phyloP scores from a whole-genome alignment of 2,888 invertebrate genomes.

The Agapostemon virescens region DNA sequence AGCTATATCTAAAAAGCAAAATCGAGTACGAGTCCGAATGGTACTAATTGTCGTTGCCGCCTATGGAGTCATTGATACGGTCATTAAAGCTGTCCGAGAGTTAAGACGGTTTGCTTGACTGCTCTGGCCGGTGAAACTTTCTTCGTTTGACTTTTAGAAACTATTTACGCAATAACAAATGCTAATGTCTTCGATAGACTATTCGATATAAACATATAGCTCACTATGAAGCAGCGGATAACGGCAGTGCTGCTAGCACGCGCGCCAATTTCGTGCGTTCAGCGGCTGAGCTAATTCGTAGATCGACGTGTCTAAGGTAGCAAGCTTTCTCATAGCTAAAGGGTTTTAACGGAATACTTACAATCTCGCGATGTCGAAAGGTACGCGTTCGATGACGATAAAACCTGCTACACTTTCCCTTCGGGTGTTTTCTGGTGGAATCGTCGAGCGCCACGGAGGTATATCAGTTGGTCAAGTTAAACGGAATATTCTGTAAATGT shows the following conservation, averaged over 20 bases:
- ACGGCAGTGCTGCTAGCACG: background rate
- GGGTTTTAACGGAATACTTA: constrained; percentile 11
- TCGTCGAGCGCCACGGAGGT: background rate
- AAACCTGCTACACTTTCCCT: background rate
- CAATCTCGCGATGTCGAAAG: background rate
- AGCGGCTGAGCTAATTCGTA: background rate
- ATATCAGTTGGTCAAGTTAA: constrained; percentile 17
- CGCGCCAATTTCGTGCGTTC: constrained; percentile 7
- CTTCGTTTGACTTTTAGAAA: background rate
- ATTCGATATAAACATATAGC: background rate
- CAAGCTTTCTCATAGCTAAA: constrained; percentile 3
- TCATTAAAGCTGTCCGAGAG: background rate
- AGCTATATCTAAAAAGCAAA: background rate
- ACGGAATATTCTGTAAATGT: constrained; percentile 48
- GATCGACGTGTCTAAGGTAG: constrained; percentile 7
- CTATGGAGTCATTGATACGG: background rate
- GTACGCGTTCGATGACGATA: background rate
- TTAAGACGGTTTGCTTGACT: background rate
- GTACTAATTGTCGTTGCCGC: constrained; percentile 2
- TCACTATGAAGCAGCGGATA: constrained; percentile 3
- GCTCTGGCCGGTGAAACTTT: background rate
- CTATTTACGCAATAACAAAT: constrained; percentile 7
- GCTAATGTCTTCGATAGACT: constrained; percentile 1
- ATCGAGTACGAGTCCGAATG: background rate
- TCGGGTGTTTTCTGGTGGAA: background rate